Evolutionary conservation across 2,113 vertebrate species (phyloP).

Genomic region (Parus major): DNA sequence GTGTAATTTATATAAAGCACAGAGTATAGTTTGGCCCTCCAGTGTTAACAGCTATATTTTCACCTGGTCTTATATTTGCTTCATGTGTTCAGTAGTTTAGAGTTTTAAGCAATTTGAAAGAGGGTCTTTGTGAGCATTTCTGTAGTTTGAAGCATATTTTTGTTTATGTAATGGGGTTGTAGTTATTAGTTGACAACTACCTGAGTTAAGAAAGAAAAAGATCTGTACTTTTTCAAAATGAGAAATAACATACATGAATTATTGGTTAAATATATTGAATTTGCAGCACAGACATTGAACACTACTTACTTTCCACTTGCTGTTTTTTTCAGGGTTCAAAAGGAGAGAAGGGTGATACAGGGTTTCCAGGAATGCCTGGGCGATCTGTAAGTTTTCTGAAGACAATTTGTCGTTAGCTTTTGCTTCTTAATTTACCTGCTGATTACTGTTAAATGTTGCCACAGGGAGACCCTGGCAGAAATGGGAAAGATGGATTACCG

Average conservation of each 20-base stretch:
- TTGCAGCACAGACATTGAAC: background rate
- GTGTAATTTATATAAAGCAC: background rate
- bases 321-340: conserved; percentile 83
- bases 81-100: background rate
- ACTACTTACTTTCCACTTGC: background rate
- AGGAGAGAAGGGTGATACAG: conserved; percentile 83
- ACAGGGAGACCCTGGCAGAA: conserved; percentile 87
- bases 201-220: background rate
- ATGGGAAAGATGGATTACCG: conserved; percentile 85
- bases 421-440: background rate
- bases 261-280: background rate
- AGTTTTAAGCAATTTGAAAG: background rate
- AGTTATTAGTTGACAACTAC: background rate
- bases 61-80: background rate
- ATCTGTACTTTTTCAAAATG: background rate
- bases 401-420: background rate
- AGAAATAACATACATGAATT: background rate
- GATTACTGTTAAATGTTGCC: conserved; percentile 10
- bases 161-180: rapidly evolving
- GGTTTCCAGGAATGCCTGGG: conserved; percentile 85
- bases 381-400: conserved; percentile 78
- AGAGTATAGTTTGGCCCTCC: background rate
- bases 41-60: background rate
- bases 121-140: background rate
- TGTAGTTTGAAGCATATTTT: background rate